These are phyloP conservation scores for Mamestra configurata DNA, from an alignment of 1,140 invertebrate species.

Conservation along the genomic window DNA sequence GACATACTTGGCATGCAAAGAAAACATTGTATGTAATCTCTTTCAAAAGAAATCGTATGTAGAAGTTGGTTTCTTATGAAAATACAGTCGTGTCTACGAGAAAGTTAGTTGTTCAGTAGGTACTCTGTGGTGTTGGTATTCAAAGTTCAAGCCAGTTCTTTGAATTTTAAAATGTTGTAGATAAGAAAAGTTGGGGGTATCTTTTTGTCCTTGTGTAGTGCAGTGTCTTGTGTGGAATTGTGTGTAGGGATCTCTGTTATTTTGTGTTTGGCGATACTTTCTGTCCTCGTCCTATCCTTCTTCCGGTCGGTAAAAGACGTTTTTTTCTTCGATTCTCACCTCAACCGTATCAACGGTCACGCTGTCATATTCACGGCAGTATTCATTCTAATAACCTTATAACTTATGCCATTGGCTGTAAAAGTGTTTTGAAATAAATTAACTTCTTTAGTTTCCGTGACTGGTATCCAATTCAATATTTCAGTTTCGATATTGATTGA, in stretches of 20 bases:
- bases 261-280: too few relatives aligned
- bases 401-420: too few relatives aligned
- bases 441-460: too few relatives aligned
- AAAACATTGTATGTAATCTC: background rate
- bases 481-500: background rate
- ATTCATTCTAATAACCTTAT: too few relatives aligned
- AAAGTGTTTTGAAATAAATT: too few relatives aligned
- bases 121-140: slow-evolving; percentile 33
- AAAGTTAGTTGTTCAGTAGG: slow-evolving; percentile 19
- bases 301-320: too few relatives aligned
- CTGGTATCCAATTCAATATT: too few relatives aligned
- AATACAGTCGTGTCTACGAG: slow-evolving; percentile 24
- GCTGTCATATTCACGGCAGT: too few relatives aligned
- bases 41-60: slow-evolving; percentile 1
- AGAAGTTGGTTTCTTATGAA: slow-evolving; percentile 34
- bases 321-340: too few relatives aligned
- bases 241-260: background rate
- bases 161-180: slow-evolving; percentile 40
- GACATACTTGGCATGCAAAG: slow-evolving; percentile 7
- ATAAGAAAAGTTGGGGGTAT: slow-evolving; percentile 10
- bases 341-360: too few relatives aligned
- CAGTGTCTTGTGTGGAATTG: background rate
- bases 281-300: too few relatives aligned
- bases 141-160: slow-evolving; percentile 31
- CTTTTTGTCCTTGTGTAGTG: background rate